Evolutionary conservation across 2,888 invertebrate genomes (phyloP), one percentile per base, ranked within the genome.

Genomic region (Criorhina ranunculi): DNA sequence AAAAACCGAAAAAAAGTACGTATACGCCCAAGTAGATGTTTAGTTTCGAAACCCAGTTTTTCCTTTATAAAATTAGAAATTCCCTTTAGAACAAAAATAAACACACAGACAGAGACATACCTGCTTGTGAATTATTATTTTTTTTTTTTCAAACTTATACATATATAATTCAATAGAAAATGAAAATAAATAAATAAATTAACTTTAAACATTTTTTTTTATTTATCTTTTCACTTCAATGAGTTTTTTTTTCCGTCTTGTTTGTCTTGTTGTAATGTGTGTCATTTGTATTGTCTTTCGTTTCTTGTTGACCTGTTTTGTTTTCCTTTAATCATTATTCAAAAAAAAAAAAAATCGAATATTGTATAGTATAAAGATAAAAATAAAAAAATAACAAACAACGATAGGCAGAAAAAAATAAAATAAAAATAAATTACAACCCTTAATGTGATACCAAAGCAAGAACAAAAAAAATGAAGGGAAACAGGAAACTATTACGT

Each of bases 401-500:
- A 1, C 24, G 24, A 24, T 1, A 57, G 40, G 12, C 5, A 24
- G 12, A 51, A 33, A 2, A 69, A 44, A 33, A 11, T 12, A 33
- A 55, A 60, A 29, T 12, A 55, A 17, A 60, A 53, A 24, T 24
- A 24, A 24, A 46, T 44, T 17, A 69, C 69, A 49, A 69, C 69
- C 76, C 81, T 29, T 64, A 64, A 57, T 57, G 62, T 57, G 7
- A 44, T 24, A 62, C 31, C 35, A 60, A 60, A n/a, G 24, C 31
- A 51, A 40, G 44, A 2, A n/a, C n/a, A 57, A 67, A 33, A 73
- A 29, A 49, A 57, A 5, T 42, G 59, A 8, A 31, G 40, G 9
- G n/a, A 72, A 67, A 67, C 59, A 78, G 72, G 72, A 83, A 83
- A 83, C 78, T 83, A 83, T 78, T 72, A 78, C 60, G 82, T 77